phyloP scores from a whole-genome alignment of 2,888 invertebrate species.

The Leptopterna dolabrata region DNA sequence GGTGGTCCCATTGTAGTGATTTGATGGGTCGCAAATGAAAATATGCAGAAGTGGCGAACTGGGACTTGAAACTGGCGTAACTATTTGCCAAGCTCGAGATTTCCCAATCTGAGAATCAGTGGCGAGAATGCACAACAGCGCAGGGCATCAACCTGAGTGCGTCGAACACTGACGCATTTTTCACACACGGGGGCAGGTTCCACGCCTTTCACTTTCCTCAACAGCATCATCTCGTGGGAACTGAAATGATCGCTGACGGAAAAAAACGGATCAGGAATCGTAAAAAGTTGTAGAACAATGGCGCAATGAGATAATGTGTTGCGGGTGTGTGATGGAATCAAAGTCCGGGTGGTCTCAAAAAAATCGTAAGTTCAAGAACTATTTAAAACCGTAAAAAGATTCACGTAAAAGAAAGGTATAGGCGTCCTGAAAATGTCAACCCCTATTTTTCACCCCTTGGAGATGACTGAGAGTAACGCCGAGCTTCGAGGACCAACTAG shows the following conservation, averaged over 20 bases:
- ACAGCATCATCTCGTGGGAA: slow-evolving; percentile 12
- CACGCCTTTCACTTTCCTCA: slow-evolving; percentile 28
- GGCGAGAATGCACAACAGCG: background rate
- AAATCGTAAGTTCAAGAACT: no score
- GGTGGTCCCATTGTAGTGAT: no score
- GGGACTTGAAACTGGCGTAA: background rate
- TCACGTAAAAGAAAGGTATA: no score
- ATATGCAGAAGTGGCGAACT: no score
- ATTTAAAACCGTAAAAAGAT: no score
- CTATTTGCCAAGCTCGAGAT: background rate
- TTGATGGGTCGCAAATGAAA: no score
- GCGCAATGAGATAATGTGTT: background rate
- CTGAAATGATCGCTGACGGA: background rate
- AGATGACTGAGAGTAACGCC: no score
- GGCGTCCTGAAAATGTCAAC: no score
- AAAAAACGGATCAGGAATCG: slow-evolving; percentile 1
- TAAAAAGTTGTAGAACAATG: slow-evolving; percentile 4
- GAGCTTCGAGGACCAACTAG: no score
- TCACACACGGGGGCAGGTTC: background rate
- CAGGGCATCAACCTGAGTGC: background rate
- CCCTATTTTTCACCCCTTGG: no score
- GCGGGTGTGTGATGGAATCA: background rate
- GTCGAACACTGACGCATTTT: background rate
- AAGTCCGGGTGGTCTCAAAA: background rate
- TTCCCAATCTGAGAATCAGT: background rate